Evolutionary conservation across 2,888 invertebrate species (phyloP), one percentile per base, ranked within the genome.

Genomic region (Cartodere bifasciata): DNA sequence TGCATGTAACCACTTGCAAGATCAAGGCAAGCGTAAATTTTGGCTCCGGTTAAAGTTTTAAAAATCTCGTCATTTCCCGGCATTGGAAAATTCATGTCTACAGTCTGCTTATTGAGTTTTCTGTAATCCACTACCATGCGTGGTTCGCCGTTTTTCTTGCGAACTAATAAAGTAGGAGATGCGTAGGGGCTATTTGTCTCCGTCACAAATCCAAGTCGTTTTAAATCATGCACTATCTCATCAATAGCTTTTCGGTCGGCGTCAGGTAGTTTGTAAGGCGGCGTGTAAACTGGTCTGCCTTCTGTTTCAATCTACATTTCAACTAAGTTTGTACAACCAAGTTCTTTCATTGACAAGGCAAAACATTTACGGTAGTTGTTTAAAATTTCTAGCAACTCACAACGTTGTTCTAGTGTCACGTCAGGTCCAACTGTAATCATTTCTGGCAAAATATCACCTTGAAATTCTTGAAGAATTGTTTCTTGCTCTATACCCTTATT

Each of bases 41-140:
- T 34, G 20, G 26, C 16, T 9, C 24, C 34, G 3, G 4, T 7
- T 16, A 38, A 20, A 13, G 15, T 22, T 15, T 33, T 30, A 13
- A 38, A 32, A 4, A 34, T 21, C 16, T 38, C 37, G 11, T 38
- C 37, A 10, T 38, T 22, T 11, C 21, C 28, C 12, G 35, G 35
- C 16, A 39, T 11, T 10, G 40, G 40, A 22, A 29, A 37, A n/a
- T n/a, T n/a, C n/a, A n/a, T n/a, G n/a, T n/a, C n/a, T 21, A 25
- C 28, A 4, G 39, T 44, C 28, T 44, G 37, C 4, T 10, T 12
- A 27, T 42, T 43, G 15, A 44, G 34, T 15, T 17, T 23, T 6
- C 43, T 24, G 20, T 36, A 44, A 20, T 45, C 43, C n/a, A 45
- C 31, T 14, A 45, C 41, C 20, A 45, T 14, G 21, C 43, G 13